Conservation (phyloP, 1,140 invertebrate species). For the Drosophila lowei region DNA sequence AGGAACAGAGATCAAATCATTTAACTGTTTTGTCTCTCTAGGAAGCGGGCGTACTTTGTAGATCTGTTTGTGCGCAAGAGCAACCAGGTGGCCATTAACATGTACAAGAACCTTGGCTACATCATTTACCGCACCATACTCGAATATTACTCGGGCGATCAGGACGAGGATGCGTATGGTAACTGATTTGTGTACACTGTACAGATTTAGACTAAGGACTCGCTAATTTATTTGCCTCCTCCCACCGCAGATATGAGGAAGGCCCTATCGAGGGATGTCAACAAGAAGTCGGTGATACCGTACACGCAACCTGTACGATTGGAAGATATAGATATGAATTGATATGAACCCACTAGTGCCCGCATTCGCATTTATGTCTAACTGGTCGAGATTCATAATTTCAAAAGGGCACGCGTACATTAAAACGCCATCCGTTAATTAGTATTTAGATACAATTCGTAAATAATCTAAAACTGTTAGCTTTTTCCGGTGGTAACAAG, state of each 20-base stretch:
- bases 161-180: conserved; percentile 99
- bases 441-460: conserved; percentile 13
- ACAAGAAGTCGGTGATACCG: conserved; percentile 97
- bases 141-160: conserved; percentile 98
- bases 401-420: too few species aligned
- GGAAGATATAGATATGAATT: conserved; percentile 94
- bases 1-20: too few species aligned
- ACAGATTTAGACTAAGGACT: background rate
- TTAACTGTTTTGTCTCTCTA: conserved; percentile 75
- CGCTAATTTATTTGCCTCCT: background rate
- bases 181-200: conserved; percentile 40
- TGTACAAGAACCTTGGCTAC: conserved; percentile 99
- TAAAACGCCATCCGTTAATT: conserved; percentile 1
- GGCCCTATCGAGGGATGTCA: conserved; percentile 95
- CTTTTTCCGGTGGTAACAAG: conserved; percentile 16
- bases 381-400: too few species aligned
- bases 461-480: conserved; percentile 30
- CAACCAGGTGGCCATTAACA: conserved; percentile 98
- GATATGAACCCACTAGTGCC: conserved; percentile 11
- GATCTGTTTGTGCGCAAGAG: conserved; percentile 99
- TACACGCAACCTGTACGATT: conserved; percentile 96
- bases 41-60: conserved; percentile 98
- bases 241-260: conserved; percentile 96
- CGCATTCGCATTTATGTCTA: too few species aligned
- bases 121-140: conserved; percentile 97